Conservation (phyloP, 2,113 vertebrate species). For the Corydoras maculifer region DNA sequence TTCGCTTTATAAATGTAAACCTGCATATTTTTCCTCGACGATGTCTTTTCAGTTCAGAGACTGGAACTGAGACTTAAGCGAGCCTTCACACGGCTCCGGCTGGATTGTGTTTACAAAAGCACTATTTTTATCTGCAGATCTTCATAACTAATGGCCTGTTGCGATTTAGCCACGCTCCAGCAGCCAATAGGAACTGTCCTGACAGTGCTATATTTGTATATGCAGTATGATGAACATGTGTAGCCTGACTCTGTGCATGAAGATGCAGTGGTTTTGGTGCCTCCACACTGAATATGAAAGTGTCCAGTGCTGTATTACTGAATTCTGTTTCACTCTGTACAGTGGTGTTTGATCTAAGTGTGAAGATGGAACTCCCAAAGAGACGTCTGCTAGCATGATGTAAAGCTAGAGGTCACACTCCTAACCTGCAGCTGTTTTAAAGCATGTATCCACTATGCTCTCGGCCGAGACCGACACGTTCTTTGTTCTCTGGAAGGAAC, state of each 20-base stretch:
- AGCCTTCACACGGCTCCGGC: slow-evolving; percentile 13
- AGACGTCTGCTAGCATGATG: slow-evolving; percentile 55
- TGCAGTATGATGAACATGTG: slow-evolving; percentile 20
- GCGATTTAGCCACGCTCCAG: slow-evolving; percentile 42
- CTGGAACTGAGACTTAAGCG: slow-evolving; percentile 6
- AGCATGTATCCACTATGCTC: slow-evolving; percentile 8
- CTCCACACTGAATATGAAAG: slow-evolving; percentile 18
- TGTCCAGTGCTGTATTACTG: slow-evolving; percentile 43
- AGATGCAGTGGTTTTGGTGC: slow-evolving; percentile 28
- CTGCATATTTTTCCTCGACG: slow-evolving; percentile 38
- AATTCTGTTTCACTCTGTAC: slow-evolving; percentile 56
- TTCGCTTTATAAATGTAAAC: slow-evolving; percentile 43
- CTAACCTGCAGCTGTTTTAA: slow-evolving; percentile 37
- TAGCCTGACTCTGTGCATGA: slow-evolving; percentile 27
- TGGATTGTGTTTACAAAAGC: slow-evolving; percentile 36
- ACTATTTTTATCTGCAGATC: slow-evolving; percentile 19
- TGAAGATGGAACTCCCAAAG: slow-evolving; percentile 47
- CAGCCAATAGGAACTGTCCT: slow-evolving; percentile 38
- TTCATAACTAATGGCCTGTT: slow-evolving; percentile 37
- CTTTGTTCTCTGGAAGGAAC: slow-evolving; percentile 9
- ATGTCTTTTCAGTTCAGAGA: slow-evolving; percentile 25
- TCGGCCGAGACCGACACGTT: slow-evolving; percentile 9
- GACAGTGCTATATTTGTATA: slow-evolving; percentile 48
- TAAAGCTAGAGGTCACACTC: slow-evolving; percentile 38
- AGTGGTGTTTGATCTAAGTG: slow-evolving; percentile 52